Evolutionary conservation across 2,113 vertebrate species (phyloP), one percentile per base, ranked within the genome.

Genomic region (Danio rerio): DNA sequence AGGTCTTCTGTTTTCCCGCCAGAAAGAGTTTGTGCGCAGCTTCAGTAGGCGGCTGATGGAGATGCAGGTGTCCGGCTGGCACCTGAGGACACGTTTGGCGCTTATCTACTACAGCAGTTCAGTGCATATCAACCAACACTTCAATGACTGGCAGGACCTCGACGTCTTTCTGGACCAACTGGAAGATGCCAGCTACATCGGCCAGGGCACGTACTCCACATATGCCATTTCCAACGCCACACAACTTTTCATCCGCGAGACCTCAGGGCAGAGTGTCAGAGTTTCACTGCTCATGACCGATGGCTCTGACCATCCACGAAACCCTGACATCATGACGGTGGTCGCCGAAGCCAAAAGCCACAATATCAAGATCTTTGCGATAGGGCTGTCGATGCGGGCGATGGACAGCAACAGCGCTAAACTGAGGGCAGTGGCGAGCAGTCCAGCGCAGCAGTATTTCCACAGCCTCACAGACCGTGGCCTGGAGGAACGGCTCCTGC

Each of bases 81-180:
- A 81, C 3, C 90, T 96, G 43, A 86, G 84, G 53, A 87, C 94
- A 53, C 94, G 86, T 47, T 81, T 97, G 88, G 96, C 95, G 4
- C 88, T 92, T 0, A 92, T 98, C 20, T 96, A 97, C 86, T 97
- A 95, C 90, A 98, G 97, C 92, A 97, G 95, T 90, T 90, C 92
- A 0, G 95, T 97, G 49, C 93, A 87, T n/a, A 86, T 95, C 4
- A 93, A 95, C 63, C 93, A 94, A 55, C 73, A 90, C 0, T 96
- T 98, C 88, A 87, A 85, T 12, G 89, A 88, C 80, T 98, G 96
- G 96, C 94, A 83, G 83, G 92, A 92, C 52, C 69, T 94, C 50
- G 91, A 93, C n/a, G 87, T 87, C 0, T 98, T 97, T 92, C 94
- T 95, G 78, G 78, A 87, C 8, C 85, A 49, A 16, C 87, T 95